These are phyloP conservation scores for Oxyura jamaicensis DNA, from an alignment of 2,113 vertebrate species.

Conservation along the genomic window DNA sequence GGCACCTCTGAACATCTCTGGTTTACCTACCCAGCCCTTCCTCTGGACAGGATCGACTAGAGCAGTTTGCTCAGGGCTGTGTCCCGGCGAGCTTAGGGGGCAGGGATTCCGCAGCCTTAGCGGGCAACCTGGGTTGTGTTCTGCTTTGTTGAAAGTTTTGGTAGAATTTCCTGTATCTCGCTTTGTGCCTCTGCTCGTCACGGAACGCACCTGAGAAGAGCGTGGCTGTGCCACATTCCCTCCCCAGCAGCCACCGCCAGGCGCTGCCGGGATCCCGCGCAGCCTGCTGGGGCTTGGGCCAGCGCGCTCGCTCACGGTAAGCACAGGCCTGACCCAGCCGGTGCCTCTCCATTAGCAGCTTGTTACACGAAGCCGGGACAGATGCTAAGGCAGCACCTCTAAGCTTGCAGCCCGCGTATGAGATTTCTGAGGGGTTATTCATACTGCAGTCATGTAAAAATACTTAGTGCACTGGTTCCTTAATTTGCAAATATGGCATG, in stretches of 20 bases:
- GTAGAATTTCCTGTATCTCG: background rate
- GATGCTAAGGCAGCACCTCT: background rate
- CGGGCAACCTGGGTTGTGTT: background rate
- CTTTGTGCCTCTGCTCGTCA: background rate
- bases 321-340: background rate
- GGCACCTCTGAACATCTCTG: background rate
- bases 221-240: background rate
- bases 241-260: background rate
- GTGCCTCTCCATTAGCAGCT: background rate
- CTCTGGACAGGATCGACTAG: background rate
- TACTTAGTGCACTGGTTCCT: background rate
- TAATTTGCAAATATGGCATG: conserved; percentile 7
- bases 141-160: background rate
- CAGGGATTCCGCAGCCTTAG: background rate
- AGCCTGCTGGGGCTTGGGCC: no score
- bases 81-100: background rate
- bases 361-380: background rate
- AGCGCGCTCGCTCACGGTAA: background rate
- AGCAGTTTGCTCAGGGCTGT: background rate
- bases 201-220: background rate
- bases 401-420: background rate
- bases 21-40: rapidly evolving
- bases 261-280: background rate
- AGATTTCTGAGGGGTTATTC: background rate
- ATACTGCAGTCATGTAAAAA: background rate